Evolutionary conservation across 2,888 invertebrate species (phyloP), one percentile per base, ranked within the genome.

Genomic region (Escarpia spicata): DNA sequence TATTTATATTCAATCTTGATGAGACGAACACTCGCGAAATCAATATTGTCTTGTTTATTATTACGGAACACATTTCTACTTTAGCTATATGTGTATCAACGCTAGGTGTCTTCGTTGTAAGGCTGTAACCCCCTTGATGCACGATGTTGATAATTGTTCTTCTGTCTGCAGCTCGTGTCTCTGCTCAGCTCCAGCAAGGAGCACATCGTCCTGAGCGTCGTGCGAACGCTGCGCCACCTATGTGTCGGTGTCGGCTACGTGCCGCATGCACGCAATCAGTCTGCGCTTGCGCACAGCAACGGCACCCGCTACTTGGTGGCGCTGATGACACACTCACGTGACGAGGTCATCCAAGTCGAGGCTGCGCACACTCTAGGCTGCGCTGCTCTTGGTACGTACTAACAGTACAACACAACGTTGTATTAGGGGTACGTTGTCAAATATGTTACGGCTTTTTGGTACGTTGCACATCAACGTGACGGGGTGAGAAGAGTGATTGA

Each of bases 181-280:
- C 95, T 96, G 43, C 93, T 96, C 92, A 94, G 95, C 43, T 95
- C 96, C 0, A 95, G 95, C 91, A 95, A 95, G 60, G 96, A 96
- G 92, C 94, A 95, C 91, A 96, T 96, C 90, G 96, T 96, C 45
- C 94, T 95, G 9, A 96, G 96, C 94, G 95, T 95, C 1, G 95
- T 96, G 90, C 94, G 95, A 89, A 95, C 96, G 26, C 93, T 96
- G 75, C 94, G 96, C 52, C 94, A 95, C 93, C 94, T 96, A 91
- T 96, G 95, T 94, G 95, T 96, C 8, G 96, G 96, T 3, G 95
- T 96, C 8, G 96, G 96, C 12, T 96, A 95, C 94, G 95, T 96
- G 19, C 95, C 96, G 1, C 95, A 96, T 92, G 92, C 92, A 37
- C 93, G 93, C 58, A 96, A 96, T 93, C 96, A 96, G 94, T 94